These are phyloP conservation scores for Conchocele bisecta DNA, from an alignment of 2,888 invertebrate species.

Conservation along the genomic window DNA sequence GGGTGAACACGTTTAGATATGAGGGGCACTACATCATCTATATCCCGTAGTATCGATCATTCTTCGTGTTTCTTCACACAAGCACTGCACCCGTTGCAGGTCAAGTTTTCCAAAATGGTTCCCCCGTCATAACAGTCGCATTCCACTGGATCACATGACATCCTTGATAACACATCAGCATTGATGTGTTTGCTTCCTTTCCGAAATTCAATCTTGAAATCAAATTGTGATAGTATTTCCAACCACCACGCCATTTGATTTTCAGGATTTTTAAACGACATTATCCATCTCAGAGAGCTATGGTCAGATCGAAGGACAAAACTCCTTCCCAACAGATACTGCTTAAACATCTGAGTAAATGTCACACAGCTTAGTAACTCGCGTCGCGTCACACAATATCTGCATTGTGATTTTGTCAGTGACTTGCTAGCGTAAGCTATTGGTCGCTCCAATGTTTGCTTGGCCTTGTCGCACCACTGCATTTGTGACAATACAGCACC, in stretches of 20 bases:
- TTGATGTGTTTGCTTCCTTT: constrained; percentile 39
- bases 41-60: constrained; percentile 25
- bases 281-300: constrained; percentile 48
- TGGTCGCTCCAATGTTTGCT: constrained; percentile 32
- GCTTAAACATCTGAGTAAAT: constrained; percentile 39
- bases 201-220: constrained; percentile 39
- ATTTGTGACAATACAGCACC: constrained; percentile 47
- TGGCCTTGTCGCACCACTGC: constrained; percentile 21
- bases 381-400: constrained; percentile 46
- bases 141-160: constrained; percentile 31
- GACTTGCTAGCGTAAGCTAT: constrained; percentile 47
- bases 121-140: constrained; percentile 40
- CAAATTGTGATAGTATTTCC: constrained; percentile 31
- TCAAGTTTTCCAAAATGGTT: constrained; percentile 27
- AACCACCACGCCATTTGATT: constrained; percentile 41
- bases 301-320: constrained; percentile 25
- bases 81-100: constrained; percentile 36
- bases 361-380: constrained; percentile 46
- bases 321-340: neutral
- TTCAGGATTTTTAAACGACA: constrained; percentile 30
- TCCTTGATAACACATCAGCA: constrained; percentile 34
- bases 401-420: constrained; percentile 26
- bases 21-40: constrained; percentile 32
- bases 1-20: too few relatives aligned
- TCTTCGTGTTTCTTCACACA: constrained; percentile 31